A percentile compares a stretch with the other conserved stretches of the same genome.
Conservation (phyloP, 64 coral and sea anemone species). For the Porites lutea region DNA sequence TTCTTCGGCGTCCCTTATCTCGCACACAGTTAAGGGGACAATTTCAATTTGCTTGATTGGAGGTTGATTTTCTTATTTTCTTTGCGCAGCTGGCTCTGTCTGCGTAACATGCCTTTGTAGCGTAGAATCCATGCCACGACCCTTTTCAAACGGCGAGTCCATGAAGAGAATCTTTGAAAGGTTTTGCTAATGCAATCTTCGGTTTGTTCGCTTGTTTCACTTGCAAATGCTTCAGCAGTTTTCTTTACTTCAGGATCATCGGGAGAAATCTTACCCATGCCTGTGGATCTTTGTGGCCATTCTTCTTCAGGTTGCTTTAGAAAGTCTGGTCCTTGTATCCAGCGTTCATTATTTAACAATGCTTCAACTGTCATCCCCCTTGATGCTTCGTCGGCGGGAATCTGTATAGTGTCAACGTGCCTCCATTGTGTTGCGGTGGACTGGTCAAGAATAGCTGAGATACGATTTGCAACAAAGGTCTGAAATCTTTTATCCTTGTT, state of each 20-base stretch:
- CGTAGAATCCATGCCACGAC: slow-evolving; percentile 50
- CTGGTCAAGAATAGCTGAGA: slow-evolving; percentile 61
- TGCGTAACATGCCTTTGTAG: slow-evolving; percentile 50
- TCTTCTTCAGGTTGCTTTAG: slow-evolving; percentile 16
- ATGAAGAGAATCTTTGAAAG: slow-evolving; percentile 42
- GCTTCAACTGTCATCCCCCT: slow-evolving; percentile 56
- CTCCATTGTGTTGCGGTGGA: slow-evolving; percentile 56
- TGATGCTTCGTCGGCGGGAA: slow-evolving; percentile 68
- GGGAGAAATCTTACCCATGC: background rate
- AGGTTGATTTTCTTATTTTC: background rate
- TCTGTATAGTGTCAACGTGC: slow-evolving; percentile 60
- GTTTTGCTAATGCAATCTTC: background rate
- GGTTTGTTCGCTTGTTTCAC: background rate
- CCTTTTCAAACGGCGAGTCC: slow-evolving; percentile 32
- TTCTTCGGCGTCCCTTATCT: slow-evolving; percentile 34
- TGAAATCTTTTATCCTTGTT: slow-evolving; percentile 55
- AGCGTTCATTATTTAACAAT: slow-evolving; percentile 51
- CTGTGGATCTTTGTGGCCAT: slow-evolving; percentile 55
- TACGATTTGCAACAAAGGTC: slow-evolving; percentile 60
- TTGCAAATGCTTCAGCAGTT: background rate
- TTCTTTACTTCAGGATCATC: slow-evolving; percentile 69
- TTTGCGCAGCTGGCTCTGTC: slow-evolving; percentile 6
- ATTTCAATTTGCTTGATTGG: background rate
- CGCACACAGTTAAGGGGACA: slow-evolving; percentile 1
- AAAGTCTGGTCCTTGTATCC: slow-evolving; percentile 39